These are phyloP conservation scores for Cyanoramphus novaezelandiae DNA, from an alignment of 2,113 vertebrate species.

Conservation along the genomic window DNA sequence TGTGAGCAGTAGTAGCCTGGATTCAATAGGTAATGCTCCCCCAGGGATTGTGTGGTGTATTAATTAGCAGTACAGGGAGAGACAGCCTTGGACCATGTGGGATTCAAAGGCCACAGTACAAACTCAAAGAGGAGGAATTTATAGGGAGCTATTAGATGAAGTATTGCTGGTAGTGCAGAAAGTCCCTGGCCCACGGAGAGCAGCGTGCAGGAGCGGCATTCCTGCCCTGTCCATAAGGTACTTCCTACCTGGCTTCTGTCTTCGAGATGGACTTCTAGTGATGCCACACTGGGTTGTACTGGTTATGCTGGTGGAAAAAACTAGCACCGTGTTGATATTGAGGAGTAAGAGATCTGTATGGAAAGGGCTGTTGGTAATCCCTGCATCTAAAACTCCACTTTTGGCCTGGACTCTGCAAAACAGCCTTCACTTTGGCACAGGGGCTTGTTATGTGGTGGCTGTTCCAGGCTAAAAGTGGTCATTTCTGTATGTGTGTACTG, in stretches of 20 bases:
- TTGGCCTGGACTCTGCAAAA: background rate
- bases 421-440: accelerated
- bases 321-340: background rate
- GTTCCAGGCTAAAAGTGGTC: background rate
- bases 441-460: background rate
- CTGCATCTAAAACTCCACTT: background rate
- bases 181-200: background rate
- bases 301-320: background rate
- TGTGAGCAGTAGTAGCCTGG: background rate
- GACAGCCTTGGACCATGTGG: background rate
- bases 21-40: background rate
- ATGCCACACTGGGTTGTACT: accelerated
- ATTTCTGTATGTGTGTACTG: background rate
- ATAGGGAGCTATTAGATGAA: background rate
- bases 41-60: background rate
- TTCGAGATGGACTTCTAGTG: background rate
- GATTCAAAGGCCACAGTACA: background rate
- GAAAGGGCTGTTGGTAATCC: background rate
- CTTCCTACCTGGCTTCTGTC: background rate
- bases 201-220: background rate
- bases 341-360: background rate
- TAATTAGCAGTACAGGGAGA: background rate
- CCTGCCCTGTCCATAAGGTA: background rate
- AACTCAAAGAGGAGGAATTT: background rate
- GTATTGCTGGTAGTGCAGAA: background rate